Evolutionary conservation across 2,888 invertebrate genomes (phyloP), one percentile per base, ranked within the genome.

Genomic region (Heliconius ismenius): DNA sequence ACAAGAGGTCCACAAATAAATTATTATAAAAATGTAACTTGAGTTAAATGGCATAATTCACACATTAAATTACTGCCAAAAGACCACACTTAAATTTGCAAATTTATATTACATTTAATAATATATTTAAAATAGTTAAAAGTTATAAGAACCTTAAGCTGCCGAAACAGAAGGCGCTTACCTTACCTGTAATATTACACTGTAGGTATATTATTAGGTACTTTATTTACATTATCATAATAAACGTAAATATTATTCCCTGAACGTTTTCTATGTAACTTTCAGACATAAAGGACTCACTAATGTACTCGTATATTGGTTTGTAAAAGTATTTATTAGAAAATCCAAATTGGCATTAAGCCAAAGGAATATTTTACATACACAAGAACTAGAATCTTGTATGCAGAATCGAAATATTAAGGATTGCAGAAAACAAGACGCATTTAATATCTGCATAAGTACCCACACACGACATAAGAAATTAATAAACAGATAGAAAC

Each of bases 401-500:
- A 65, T 63, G 26, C 60, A 63, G 69, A 68, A 21, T 63, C 26
- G 21, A 49, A 54, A 49, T 69, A 54, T 69, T 54, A 54, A 54
- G n/a, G 6, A 28, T n/a, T 69, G 21, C 32, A 49, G 21, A 69
- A 21, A 32, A n/a, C 49, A 69, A 69, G n/a, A 69, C 24, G n/a
- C 28, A 75, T 75, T 21, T 4, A 69, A 67, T 65, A 65, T 13
- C 9, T 58, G n/a, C 58, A 26, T 58, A 60, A 60, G 26, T 63
- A 43, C 32, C 32, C 32, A 32, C 28, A 39, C 13, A 36, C 54
- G 69, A n/a, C 68, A n/a, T 79, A 73, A 77, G 75, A 73, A 77
- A 73, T 79, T 77, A 49, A 49, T 49, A 77, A 73, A 64, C 77
- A 69, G 72, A 77, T 63, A 69, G 58, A 54, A 73, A 77, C 72